phyloP scores from a whole-genome alignment of 2,113 vertebrate genomes.

The Pseudorasbora parva region DNA sequence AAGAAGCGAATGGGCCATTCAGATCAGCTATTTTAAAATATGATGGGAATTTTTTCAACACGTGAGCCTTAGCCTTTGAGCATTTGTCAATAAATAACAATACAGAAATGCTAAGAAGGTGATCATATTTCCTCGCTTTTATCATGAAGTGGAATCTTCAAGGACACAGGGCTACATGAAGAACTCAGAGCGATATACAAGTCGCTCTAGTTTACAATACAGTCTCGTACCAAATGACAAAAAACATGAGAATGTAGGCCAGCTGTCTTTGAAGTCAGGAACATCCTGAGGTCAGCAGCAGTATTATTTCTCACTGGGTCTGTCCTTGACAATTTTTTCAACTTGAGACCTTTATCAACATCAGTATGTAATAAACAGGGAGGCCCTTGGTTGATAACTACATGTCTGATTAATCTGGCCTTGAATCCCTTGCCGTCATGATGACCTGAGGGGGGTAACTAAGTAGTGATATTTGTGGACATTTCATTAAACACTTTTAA shows the following conservation, averaged over 20 bases:
- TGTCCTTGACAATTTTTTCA: neutral
- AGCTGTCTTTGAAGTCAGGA: constrained; percentile 22
- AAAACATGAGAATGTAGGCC: constrained; percentile 33
- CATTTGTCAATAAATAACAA: constrained; percentile 24
- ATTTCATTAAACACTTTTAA: neutral
- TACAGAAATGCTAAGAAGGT: constrained; percentile 4
- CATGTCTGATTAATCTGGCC: neutral
- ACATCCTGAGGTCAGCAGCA: constrained; percentile 22
- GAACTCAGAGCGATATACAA: constrained; percentile 17
- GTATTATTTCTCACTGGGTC: constrained; percentile 9
- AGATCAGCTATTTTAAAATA: neutral
- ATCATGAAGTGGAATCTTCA: constrained; percentile 18
- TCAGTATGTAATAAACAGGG: neutral
- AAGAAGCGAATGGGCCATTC: neutral
- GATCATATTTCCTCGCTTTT: constrained; percentile 15
- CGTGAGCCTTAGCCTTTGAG: neutral
- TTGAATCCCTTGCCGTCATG: neutral
- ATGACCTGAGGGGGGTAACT: neutral
- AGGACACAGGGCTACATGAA: constrained; percentile 1
- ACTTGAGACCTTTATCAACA: neutral
- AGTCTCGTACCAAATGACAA: constrained; percentile 23
- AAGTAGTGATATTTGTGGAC: neutral
- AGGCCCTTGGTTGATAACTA: constrained; percentile 23
- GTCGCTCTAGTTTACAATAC: constrained; percentile 1
- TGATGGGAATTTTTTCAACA: neutral